phyloP scores from a whole-genome alignment of 2,113 vertebrate species.

The Nettapus auritus region DNA sequence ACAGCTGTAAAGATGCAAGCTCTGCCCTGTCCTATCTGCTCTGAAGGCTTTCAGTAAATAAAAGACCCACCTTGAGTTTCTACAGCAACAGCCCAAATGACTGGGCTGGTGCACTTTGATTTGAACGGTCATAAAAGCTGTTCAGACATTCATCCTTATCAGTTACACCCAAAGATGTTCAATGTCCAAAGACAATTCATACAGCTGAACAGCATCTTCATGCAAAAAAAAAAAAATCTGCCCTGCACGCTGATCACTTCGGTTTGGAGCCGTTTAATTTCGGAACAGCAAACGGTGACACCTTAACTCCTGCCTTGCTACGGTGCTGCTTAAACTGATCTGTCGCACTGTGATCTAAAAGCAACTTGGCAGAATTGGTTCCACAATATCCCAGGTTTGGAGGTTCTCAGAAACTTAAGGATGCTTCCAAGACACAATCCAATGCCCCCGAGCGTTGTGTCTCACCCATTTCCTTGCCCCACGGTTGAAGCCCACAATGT shows the following conservation, averaged over 20 bases:
- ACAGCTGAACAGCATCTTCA: not conserved
- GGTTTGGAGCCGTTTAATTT: not conserved
- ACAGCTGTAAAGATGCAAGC: not conserved
- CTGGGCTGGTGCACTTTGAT: not conserved
- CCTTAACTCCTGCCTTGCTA: not conserved
- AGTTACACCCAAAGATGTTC: slow-evolving; percentile 34
- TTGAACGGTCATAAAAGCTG: not conserved
- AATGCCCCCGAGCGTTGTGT: not conserved
- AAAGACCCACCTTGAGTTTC: not conserved
- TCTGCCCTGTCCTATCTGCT: not conserved
- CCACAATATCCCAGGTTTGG: not conserved
- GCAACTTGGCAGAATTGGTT: not conserved
- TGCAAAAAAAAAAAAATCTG: not conserved
- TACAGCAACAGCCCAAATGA: not conserved
- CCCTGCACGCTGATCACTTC: not conserved
- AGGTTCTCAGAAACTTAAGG: not conserved
- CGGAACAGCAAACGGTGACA: not conserved
- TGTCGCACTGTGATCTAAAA: not conserved
- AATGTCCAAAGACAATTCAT: slow-evolving; percentile 12
- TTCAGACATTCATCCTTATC: not conserved
- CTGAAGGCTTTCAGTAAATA: not conserved
- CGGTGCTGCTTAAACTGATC: not conserved
- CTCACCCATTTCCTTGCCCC: not conserved
- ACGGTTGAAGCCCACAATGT: not conserved
- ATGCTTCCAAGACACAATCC: not conserved